phyloP scores from a whole-genome alignment of 2,113 vertebrate species.

The Corythaixoides concolor region DNA sequence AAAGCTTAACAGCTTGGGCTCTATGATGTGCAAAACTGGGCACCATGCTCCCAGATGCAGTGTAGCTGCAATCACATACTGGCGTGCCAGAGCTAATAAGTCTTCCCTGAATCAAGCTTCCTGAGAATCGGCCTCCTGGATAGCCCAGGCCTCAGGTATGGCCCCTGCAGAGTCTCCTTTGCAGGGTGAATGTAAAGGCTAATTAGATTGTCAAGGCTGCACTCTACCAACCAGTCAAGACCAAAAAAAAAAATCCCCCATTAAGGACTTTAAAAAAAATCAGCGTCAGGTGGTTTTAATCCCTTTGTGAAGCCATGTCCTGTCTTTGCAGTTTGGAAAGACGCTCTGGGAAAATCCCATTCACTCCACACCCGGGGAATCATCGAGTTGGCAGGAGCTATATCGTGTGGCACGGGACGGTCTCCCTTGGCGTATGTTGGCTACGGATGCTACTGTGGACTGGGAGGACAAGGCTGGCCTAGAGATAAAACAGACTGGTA shows the following conservation, averaged over 20 bases:
- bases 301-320: not conserved
- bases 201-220: not conserved
- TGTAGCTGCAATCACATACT: not conserved
- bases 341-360: slow-evolving; percentile 51
- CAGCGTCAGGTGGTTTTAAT: not conserved
- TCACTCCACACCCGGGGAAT: slow-evolving; percentile 79
- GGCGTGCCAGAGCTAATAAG: not conserved
- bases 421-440: slow-evolving; percentile 78
- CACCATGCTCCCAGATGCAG: accelerated
- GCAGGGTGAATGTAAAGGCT: not conserved
- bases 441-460: slow-evolving; percentile 90
- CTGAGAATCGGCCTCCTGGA: not conserved
- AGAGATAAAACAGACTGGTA: slow-evolving; percentile 85
- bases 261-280: not conserved
- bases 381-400: slow-evolving; percentile 80
- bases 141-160: not conserved
- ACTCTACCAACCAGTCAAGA: not conserved
- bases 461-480: slow-evolving; percentile 86
- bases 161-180: not conserved
- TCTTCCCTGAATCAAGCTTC: not conserved
- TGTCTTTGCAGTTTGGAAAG: slow-evolving; percentile 70
- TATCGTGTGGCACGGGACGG: slow-evolving; percentile 82
- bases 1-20: not conserved
- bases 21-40: accelerated
- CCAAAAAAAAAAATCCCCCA: not conserved